These are phyloP conservation scores for Chrosomus eos DNA, from an alignment of 2,797 vertebrate species.

Conservation along the genomic window DNA sequence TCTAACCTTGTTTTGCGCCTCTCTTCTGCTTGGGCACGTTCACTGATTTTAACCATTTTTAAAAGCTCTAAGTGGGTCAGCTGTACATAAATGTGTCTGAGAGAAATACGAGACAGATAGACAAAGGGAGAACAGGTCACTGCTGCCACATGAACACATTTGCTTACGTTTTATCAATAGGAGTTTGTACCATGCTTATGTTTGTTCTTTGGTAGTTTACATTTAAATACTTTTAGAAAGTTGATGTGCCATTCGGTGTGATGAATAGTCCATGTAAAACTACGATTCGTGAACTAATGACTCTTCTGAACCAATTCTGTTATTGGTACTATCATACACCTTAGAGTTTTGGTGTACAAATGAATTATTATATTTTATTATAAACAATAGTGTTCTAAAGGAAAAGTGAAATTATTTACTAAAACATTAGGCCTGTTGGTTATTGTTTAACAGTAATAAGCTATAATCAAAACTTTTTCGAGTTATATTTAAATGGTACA, in stretches of 20 bases:
- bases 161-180: not conserved
- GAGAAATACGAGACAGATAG: constrained; percentile 39
- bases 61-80: constrained; percentile 61
- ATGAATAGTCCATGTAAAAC: not conserved
- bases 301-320: not conserved
- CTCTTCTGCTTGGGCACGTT: constrained; percentile 57
- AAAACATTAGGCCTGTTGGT: not conserved
- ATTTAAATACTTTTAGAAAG: not conserved
- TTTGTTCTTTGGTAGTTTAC: not conserved
- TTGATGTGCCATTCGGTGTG: not conserved
- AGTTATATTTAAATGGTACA: not conserved
- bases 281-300: not conserved
- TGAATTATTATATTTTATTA: not conserved
- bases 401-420: no score
- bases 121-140: constrained; percentile 5
- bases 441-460: not conserved
- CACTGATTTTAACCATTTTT: constrained; percentile 53
- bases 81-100: constrained; percentile 56
- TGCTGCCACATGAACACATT: constrained; percentile 15
- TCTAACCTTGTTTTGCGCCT: constrained; percentile 61
- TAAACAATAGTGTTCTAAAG: not conserved
- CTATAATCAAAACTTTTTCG: not conserved
- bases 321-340: not conserved
- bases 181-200: not conserved
- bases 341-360: not conserved